A percentile compares a stretch with the other conserved stretches of the same genome.
Conservation (phyloP, 2,888 invertebrate species). For the Anoncus sp. region DNA sequence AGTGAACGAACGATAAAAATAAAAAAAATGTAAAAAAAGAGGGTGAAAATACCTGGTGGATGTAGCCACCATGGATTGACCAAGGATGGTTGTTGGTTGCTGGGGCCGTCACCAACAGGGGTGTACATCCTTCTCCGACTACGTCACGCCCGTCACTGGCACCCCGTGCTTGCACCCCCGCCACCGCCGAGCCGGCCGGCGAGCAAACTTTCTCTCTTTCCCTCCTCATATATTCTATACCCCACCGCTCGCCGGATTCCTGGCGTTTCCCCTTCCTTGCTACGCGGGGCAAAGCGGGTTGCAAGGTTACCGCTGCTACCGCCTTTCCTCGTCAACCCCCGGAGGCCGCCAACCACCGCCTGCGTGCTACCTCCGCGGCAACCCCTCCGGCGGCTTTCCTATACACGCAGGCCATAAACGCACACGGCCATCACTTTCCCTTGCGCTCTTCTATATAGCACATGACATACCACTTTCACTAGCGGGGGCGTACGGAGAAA, state of each 20-base stretch:
- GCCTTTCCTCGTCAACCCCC: slow-evolving; percentile 63
- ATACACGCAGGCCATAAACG: slow-evolving; percentile 68
- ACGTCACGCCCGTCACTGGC: slow-evolving; percentile 83
- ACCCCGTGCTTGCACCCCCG: slow-evolving; percentile 78
- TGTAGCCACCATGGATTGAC: slow-evolving; percentile 82
- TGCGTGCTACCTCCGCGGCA: slow-evolving; percentile 58
- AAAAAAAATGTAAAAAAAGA: slow-evolving; percentile 51
- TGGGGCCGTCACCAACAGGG: slow-evolving; percentile 81
- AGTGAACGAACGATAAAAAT: slow-evolving; percentile 38
- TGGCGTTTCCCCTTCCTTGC: slow-evolving; percentile 76
- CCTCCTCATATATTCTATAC: slow-evolving; percentile 61
- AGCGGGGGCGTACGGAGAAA: slow-evolving; percentile 6
- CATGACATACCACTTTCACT: slow-evolving; percentile 58
- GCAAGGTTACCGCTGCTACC: slow-evolving; percentile 82
- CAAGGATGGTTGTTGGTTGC: slow-evolving; percentile 81
- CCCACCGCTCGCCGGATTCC: slow-evolving; percentile 64
- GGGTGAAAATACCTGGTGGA: slow-evolving; percentile 79
- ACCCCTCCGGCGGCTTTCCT: slow-evolving; percentile 65
- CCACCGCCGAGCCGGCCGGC: slow-evolving; percentile 68
- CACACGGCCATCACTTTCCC: slow-evolving; percentile 78
- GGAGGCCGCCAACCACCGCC: slow-evolving; percentile 66
- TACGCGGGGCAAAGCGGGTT: slow-evolving; percentile 77
- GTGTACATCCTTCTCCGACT: slow-evolving; percentile 82
- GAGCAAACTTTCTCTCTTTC: slow-evolving; percentile 67
- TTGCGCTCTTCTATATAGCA: slow-evolving; percentile 61